Evolutionary conservation across 2,888 invertebrate genomes (phyloP).

Genomic region (Calameuta filiformis): DNA sequence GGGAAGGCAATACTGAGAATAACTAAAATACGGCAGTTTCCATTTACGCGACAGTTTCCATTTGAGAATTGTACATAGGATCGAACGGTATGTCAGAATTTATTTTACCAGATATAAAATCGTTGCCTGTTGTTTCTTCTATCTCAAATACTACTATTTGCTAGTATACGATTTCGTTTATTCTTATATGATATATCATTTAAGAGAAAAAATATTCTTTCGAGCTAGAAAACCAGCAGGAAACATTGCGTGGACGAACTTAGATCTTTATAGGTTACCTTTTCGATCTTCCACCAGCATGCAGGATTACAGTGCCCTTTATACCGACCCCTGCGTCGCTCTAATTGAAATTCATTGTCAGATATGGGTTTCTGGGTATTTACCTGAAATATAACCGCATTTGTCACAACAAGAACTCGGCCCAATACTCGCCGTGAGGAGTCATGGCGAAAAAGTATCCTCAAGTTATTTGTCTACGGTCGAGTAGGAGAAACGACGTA

Average conservation of each 20-base stretch:
- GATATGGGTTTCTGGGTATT: neutral
- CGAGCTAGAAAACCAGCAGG: neutral
- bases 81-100: neutral
- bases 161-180: neutral
- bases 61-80: neutral
- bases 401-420: neutral
- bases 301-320: neutral
- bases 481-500: neutral
- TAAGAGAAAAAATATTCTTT: neutral
- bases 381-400: neutral
- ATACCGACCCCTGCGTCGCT: neutral
- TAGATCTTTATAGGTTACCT: slow-evolving; percentile 9
- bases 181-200: neutral
- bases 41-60: neutral
- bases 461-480: neutral
- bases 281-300: slow-evolving; percentile 17
- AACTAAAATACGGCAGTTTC: neutral
- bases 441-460: neutral
- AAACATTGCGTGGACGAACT: neutral
- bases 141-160: neutral
- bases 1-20: neutral
- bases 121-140: neutral
- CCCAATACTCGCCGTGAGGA: neutral
- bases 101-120: neutral
- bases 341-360: neutral